A percentile compares a stretch with the other conserved stretches of the same genome.
Evolutionary conservation across 2,888 invertebrate species (phyloP).

Genomic region (Monopis laevigella): DNA sequence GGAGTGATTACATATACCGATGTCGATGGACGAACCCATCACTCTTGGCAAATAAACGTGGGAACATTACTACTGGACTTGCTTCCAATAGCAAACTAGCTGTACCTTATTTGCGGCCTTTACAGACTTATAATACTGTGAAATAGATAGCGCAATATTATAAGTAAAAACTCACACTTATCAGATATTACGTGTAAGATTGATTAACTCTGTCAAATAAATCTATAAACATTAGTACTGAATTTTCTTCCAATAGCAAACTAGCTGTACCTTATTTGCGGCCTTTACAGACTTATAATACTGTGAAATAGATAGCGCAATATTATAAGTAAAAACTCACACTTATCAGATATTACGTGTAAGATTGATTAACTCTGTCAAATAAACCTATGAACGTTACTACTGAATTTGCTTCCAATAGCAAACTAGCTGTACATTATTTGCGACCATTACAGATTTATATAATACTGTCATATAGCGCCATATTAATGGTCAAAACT

Average conservation of each 20-base stretch:
- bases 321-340: too few relatives aligned
- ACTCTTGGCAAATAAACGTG: slow-evolving; percentile 4
- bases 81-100: neutral
- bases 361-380: too few relatives aligned
- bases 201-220: slow-evolving; percentile 2
- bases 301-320: too few relatives aligned
- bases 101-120: neutral
- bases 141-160: too few relatives aligned
- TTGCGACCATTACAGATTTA: too few relatives aligned
- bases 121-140: too few relatives aligned
- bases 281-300: too few relatives aligned
- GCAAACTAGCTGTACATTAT: neutral
- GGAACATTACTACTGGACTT: slow-evolving; percentile 4
- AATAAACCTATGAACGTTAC: slow-evolving; percentile 3
- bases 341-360: too few relatives aligned
- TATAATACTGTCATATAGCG: too few relatives aligned
- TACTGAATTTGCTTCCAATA: slow-evolving; percentile 1
- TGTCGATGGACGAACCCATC: slow-evolving; percentile 3
- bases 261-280: neutral
- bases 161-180: too few relatives aligned
- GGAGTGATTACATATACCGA: slow-evolving; percentile 1
- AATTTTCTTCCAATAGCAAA: neutral
- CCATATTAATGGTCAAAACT: too few relatives aligned
- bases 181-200: too few relatives aligned
- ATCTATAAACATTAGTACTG: neutral